Evolutionary conservation across 2,113 vertebrate genomes (phyloP).

Genomic region (Heterotis niloticus): DNA sequence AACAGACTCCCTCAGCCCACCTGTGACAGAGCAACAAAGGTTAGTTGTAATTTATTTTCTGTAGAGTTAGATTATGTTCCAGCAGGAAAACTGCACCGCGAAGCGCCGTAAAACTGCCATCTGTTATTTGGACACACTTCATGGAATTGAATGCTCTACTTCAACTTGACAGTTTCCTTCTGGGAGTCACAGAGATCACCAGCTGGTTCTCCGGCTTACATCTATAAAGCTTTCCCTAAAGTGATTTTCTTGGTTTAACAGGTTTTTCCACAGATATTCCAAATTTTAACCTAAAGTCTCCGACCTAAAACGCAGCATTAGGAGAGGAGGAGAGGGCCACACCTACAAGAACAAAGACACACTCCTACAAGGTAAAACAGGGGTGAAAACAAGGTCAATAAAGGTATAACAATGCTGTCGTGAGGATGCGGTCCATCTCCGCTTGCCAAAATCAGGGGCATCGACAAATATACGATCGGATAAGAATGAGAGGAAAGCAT

Average conservation of each 20-base stretch:
- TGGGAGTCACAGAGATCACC: slow-evolving; percentile 21
- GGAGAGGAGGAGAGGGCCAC: neutral
- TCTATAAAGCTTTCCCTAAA: neutral
- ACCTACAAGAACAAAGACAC: neutral
- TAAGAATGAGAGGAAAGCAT: neutral
- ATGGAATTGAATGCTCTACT: slow-evolving; percentile 5
- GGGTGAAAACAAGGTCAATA: neutral
- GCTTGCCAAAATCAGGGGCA: neutral
- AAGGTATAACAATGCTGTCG: neutral
- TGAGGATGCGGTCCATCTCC: neutral
- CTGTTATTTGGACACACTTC: slow-evolving; percentile 19
- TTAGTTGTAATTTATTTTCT: slow-evolving; percentile 21
- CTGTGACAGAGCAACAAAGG: slow-evolving; percentile 16
- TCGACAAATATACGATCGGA: neutral
- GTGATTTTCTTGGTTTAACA: slow-evolving; percentile 17
- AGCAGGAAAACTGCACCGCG: neutral
- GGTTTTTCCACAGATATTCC: neutral
- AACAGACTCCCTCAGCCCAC: neutral
- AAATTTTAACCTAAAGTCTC: slow-evolving; percentile 3
- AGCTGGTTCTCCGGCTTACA: slow-evolving; percentile 13
- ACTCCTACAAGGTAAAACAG: neutral
- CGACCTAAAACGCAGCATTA: neutral
- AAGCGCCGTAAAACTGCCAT: slow-evolving; percentile 7
- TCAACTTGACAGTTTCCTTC: slow-evolving; percentile 20
- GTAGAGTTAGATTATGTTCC: neutral